Evolutionary conservation across 2,797 vertebrate species (phyloP).

Genomic region (Dermochelys coriacea): DNA sequence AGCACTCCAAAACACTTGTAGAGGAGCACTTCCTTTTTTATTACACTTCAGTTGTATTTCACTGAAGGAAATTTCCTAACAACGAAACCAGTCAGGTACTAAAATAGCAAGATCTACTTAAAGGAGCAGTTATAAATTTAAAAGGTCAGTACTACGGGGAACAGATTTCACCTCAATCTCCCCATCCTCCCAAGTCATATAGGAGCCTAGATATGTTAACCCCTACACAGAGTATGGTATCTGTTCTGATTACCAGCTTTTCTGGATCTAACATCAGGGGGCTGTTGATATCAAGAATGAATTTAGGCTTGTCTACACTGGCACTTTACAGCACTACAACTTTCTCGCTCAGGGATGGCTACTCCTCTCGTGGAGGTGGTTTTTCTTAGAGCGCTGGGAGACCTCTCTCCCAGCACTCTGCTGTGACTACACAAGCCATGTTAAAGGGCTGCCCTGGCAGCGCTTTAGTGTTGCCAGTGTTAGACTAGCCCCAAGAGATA

Average conservation of each 20-base stretch:
- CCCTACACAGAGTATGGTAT: not conserved
- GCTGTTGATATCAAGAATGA: not conserved
- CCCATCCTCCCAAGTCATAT: not conserved
- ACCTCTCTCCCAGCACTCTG: too few species aligned
- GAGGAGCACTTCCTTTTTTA: not conserved
- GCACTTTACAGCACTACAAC: too few species aligned
- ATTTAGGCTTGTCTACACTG: not conserved
- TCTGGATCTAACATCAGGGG: not conserved
- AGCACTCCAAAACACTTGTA: not conserved
- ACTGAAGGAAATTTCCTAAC: not conserved
- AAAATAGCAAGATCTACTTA: not conserved
- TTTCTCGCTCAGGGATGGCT: too few species aligned
- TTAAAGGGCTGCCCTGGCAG: too few species aligned
- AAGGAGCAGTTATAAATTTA: not conserved
- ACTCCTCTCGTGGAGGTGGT: too few species aligned
- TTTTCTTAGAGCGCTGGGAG: too few species aligned
- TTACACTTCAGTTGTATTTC: not conserved
- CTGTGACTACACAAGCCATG: too few species aligned
- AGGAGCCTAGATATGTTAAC: not conserved
- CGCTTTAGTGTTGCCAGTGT: too few species aligned
- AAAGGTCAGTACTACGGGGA: not conserved
- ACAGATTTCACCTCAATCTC: not conserved
- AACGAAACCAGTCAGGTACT: not conserved
- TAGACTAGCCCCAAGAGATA: not conserved
- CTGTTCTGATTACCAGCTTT: not conserved